Percentiles rank a stretch among this genome's conserved stretches.
Conservation (phyloP, 2,888 invertebrate species). For the Ceraclea dissimilis region DNA sequence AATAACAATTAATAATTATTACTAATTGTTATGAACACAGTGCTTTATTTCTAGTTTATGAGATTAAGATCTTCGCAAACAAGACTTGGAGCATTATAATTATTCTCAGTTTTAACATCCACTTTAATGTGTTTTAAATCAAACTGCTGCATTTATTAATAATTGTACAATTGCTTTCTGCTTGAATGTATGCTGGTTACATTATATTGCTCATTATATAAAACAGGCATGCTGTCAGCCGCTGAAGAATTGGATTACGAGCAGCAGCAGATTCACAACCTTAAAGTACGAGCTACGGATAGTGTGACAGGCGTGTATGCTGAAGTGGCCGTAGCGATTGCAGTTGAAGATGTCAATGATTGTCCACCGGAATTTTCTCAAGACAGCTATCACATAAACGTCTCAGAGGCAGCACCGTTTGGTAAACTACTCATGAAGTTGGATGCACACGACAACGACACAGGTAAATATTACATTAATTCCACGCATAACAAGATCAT, state of each 20-base stretch:
- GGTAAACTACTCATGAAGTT: constrained; percentile 67
- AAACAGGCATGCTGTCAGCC: constrained; percentile 77
- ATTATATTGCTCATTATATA: no score
- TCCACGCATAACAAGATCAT: neutral
- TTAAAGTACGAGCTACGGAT: constrained; percentile 84
- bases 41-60: no score
- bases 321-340: constrained; percentile 74
- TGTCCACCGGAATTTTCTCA: constrained; percentile 77
- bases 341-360: constrained; percentile 83
- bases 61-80: no score
- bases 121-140: no score
- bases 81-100: no score
- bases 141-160: no score
- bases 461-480: constrained; percentile 39
- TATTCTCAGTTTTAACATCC: no score
- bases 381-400: constrained; percentile 70
- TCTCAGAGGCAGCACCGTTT: constrained; percentile 75
- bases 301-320: constrained; percentile 81
- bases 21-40: no score
- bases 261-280: constrained; percentile 63
- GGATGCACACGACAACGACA: constrained; percentile 69
- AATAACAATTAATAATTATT: no score
- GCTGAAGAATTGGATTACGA: constrained; percentile 87
- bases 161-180: no score
- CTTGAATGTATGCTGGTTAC: no score